Evolutionary conservation across 2,888 invertebrate species (phyloP).

Genomic region (Himalopsyche tibetana): DNA sequence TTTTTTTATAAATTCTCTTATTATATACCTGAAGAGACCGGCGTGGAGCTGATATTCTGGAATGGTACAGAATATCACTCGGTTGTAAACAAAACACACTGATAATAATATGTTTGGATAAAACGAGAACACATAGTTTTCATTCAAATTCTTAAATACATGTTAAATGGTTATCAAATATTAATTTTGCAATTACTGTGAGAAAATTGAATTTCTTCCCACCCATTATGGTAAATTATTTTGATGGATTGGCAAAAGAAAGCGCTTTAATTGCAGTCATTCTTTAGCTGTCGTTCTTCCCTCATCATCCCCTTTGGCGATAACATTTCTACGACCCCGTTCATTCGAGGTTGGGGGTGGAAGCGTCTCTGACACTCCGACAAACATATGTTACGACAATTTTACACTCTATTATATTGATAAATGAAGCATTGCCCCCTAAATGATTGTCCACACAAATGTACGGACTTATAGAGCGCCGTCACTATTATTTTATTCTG

Average conservation of each 20-base stretch:
- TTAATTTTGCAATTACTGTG: too few species aligned
- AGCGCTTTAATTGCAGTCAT: constrained; percentile 33
- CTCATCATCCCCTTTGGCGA: constrained; percentile 15
- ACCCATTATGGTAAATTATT: background rate
- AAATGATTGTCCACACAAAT: constrained; percentile 15
- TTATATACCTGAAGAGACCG: too few species aligned
- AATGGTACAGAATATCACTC: too few species aligned
- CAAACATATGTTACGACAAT: constrained; percentile 66
- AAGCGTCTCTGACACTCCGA: constrained; percentile 56
- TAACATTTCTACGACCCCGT: constrained; percentile 38
- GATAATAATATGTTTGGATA: too few species aligned
- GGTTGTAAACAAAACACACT: too few species aligned
- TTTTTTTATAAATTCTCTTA: too few species aligned
- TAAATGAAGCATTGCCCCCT: constrained; percentile 64
- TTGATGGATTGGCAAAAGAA: constrained; percentile 1
- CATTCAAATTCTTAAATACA: too few species aligned
- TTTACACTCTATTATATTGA: constrained; percentile 66
- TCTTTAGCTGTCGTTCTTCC: constrained; percentile 18
- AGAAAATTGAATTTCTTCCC: background rate
- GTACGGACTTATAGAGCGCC: background rate
- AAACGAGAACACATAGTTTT: too few species aligned
- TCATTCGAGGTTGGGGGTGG: constrained; percentile 47
- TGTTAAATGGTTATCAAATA: too few species aligned
- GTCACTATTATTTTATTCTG: constrained; percentile 32
- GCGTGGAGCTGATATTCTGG: too few species aligned